A percentile compares a stretch with the other conserved stretches of the same genome.
phyloP scores from a whole-genome alignment of 2,888 invertebrate species.

The Aspidiotus destructor region DNA sequence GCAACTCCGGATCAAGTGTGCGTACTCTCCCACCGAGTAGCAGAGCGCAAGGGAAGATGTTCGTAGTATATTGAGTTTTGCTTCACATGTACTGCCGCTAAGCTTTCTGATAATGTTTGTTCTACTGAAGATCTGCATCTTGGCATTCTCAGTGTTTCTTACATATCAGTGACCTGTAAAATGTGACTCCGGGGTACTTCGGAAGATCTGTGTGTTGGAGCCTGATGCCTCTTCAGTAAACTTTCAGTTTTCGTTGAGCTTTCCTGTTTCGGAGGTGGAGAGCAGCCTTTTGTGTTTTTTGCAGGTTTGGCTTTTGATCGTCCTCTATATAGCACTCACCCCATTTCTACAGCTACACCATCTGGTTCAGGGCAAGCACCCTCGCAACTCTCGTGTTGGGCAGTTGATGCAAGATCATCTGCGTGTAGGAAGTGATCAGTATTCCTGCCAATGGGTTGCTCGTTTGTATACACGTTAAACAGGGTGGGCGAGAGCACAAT shows the following conservation, averaged over 20 bases:
- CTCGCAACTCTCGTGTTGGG: constrained; percentile 12
- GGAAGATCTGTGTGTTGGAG: constrained; percentile 25
- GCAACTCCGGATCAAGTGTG: constrained; percentile 25
- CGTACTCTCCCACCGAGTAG: constrained; percentile 33
- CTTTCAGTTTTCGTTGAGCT: constrained; percentile 23
- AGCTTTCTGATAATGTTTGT: constrained; percentile 35
- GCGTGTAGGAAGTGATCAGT: constrained; percentile 23
- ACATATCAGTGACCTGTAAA: constrained; percentile 35
- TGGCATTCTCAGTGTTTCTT: constrained; percentile 34
- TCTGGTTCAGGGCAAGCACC: no score
- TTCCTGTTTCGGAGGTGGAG: constrained; percentile 17
- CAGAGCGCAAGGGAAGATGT: constrained; percentile 32
- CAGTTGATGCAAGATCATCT: constrained; percentile 27
- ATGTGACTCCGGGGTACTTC: constrained; percentile 32
- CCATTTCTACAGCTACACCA: no score
- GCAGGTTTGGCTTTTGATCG: constrained; percentile 13
- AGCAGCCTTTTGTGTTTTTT: constrained; percentile 7
- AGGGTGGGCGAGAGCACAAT: constrained; percentile 27
- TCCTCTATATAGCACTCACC: constrained; percentile 11
- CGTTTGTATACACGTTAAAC: constrained; percentile 28
- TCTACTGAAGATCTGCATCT: constrained; percentile 32
- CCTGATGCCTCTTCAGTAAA: constrained; percentile 10
- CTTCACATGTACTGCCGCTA: no score
- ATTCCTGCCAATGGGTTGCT: constrained; percentile 20
- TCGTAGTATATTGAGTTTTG: constrained; percentile 28